Evolutionary conservation across 2,888 invertebrate species (phyloP).

Genomic region (Dryobotodes eremita): DNA sequence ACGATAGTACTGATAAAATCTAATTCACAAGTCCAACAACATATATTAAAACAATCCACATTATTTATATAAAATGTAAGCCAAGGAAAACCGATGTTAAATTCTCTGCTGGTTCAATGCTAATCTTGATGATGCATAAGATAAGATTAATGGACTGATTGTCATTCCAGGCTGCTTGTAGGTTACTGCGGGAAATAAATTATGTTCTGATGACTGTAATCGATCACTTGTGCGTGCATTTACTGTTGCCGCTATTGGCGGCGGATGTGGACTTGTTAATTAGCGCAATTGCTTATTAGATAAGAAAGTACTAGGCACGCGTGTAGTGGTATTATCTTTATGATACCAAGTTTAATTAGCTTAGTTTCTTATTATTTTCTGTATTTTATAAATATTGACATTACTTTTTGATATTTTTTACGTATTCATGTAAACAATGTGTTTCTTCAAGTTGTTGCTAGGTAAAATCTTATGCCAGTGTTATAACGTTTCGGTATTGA

Average conservation of each 20-base stretch:
- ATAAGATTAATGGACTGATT: slow-evolving; percentile 55
- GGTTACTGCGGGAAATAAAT: slow-evolving; percentile 45
- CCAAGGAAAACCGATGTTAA: slow-evolving; percentile 52
- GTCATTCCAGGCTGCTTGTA: slow-evolving; percentile 51
- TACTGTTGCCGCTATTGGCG: slow-evolving; percentile 7
- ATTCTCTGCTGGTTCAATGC: slow-evolving; percentile 55
- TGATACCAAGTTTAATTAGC: no score
- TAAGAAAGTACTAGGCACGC: neutral
- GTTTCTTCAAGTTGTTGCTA: no score
- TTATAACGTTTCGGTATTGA: no score
- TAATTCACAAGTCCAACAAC: slow-evolving; percentile 20
- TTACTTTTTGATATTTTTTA: no score
- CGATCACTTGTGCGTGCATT: slow-evolving; percentile 41
- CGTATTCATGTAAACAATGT: no score
- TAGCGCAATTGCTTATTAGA: neutral
- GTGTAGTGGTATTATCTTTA: no score
- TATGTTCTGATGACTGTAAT: slow-evolving; percentile 44
- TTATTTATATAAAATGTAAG: slow-evolving; percentile 45
- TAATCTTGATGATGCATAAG: slow-evolving; percentile 60
- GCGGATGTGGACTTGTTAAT: neutral
- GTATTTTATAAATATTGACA: no score
- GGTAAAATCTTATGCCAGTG: no score
- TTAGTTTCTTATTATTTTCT: no score
- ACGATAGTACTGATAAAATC: slow-evolving; percentile 17
- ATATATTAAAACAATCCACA: slow-evolving; percentile 30